Percentiles rank a stretch among this genome's conserved stretches.
These are phyloP conservation scores for Oryzias woworae DNA, from an alignment of 2,113 vertebrate species.

Conservation along the genomic window DNA sequence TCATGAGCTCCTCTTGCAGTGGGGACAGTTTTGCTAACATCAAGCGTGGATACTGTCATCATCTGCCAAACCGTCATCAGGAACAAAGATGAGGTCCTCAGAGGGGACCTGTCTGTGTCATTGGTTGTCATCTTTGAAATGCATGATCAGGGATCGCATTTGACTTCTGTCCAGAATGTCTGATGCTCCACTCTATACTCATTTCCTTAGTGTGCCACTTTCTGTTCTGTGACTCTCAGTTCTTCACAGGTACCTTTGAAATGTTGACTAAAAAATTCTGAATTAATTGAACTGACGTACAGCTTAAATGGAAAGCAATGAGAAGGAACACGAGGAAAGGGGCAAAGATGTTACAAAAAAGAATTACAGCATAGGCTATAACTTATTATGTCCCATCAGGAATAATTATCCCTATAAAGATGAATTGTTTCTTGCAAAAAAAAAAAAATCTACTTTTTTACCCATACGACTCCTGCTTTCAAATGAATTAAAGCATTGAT, in stretches of 20 bases:
- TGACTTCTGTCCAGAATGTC: background rate
- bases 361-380: background rate
- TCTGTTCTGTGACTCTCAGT: background rate
- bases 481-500: no score
- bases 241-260: background rate
- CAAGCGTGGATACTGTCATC: constrained; percentile 31
- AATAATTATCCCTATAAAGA: no score
- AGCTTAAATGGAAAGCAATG: background rate
- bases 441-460: no score
- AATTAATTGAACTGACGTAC: background rate
- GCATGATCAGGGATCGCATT: constrained; percentile 7
- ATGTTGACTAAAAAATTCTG: background rate
- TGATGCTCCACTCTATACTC: background rate
- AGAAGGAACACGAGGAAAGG: background rate
- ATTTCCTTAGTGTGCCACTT: background rate
- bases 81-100: constrained; percentile 13
- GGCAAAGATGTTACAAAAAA: background rate
- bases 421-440: no score
- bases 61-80: constrained; percentile 32
- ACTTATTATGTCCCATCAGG: no score
- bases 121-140: constrained; percentile 15
- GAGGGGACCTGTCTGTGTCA: constrained; percentile 3
- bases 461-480: no score
- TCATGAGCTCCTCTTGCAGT: constrained; percentile 5
- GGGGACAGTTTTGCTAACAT: constrained; percentile 8